Evolutionary conservation across 92 coral and sea anemone species (phyloP), one percentile per base, ranked within the genome.

Genomic region (Blastomussa wellsi): DNA sequence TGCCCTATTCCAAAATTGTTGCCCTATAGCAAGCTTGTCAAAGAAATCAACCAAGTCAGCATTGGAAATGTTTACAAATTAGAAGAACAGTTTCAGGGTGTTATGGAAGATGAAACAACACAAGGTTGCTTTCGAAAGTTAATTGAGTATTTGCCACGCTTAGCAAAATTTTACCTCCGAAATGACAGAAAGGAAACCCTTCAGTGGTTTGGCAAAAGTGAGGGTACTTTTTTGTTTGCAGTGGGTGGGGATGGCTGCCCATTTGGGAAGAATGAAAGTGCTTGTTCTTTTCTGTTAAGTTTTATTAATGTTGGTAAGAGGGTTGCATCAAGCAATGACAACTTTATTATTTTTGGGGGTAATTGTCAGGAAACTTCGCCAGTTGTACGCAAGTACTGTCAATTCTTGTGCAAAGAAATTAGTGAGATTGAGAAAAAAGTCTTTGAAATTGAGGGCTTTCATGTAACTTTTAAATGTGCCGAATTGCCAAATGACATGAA

Each of bases 191-290:
- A 84, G 55, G 74, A 91, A 48, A 42, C 91, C 59, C 80, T 91
- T 57, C 36, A 91, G 66, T 87, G 94, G 91, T 91, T 87, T 91
- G 91, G 91, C 51, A 60, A 91, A 81, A 76, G 91, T 20, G 91
- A 91, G 82, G 94, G 91, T 22, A 91, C 94, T 11, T 88, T 88
- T 83, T 74, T 84, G 53, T 42, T 91, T 47, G 93, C 93, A 64
- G 74, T 87, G 65, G 93, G 91, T 79, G 89, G 93, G 79, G 94
- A 84, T 84, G 87, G 94, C 49, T 91, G 91, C 81, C 94, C 91
- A 62, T 91, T 84, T 88, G 94, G 94, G 39, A 91, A 91, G 72
- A 75, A 91, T 79, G 89, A 91, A 74, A 84, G 87, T 64, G 94
- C 91, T 13, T 84, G 94, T 71, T 88, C 94, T 38, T 91, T 91